Evolutionary conservation across 1,140 invertebrate genomes (phyloP), one percentile per base, ranked within the genome.

Genomic region (Parapsyche elsis): DNA sequence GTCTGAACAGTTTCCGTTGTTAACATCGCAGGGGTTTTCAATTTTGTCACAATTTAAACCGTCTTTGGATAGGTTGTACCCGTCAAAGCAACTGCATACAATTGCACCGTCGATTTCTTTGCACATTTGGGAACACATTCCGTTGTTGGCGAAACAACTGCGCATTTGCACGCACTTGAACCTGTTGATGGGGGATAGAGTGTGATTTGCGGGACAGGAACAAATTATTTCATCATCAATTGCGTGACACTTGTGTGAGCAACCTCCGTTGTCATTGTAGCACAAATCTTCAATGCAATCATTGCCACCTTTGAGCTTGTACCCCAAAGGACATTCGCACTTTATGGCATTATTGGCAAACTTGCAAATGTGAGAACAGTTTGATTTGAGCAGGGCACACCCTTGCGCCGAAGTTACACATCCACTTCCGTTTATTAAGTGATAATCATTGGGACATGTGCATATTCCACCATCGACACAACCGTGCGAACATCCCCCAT

Each of bases 101-200:
- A 92, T 91, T 85, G 94, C 95, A 2, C 93, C 93, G 9, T 94
- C 94, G 87, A 92, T 91, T 87, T 92, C 92, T 82, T 96, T 96
- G 30, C 61, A 64, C n/a, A 64, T 38, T 16, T 67, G 59, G 0
- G 21, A 16, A 67, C 76, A 79, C 26, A n/a, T 14, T n/a, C 64
- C 61, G 16, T 49, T 59, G n/a, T 76, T 59, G 2, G 19, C 16
- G 0, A 49, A 0, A 21, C 30, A 23, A 91, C 9, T 67, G 2
- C 92, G 85, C 93, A 89, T 84, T 0, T 88, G 9, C 30, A 89
- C 88, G 5, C 84, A 38, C 76, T 88, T 88, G 12, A 84, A 85
- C 24, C 77, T 86, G 44, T 85, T 83, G 19, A 88, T 86, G 4
- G 78, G 74, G 0, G 79, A 87, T 78, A 88, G 87, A 84, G 85